Evolutionary conservation across 2,113 vertebrate genomes (phyloP).

Genomic region (Deroptyus accipitrinus): DNA sequence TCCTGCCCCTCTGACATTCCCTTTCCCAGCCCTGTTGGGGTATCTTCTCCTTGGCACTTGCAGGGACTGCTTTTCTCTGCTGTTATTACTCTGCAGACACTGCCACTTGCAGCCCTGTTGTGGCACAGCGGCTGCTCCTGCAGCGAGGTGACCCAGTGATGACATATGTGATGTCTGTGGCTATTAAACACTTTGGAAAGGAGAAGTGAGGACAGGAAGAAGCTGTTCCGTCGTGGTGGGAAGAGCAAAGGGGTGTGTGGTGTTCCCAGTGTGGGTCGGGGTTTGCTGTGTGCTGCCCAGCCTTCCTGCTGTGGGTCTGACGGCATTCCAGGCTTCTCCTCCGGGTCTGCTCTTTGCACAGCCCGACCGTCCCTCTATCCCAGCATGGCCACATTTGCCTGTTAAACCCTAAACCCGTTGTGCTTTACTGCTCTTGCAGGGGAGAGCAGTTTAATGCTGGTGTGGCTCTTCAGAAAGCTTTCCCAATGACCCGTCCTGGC

Average conservation of each 20-base stretch:
- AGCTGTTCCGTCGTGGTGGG: rapidly evolving
- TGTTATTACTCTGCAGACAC: not conserved
- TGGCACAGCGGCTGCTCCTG: conserved; percentile 8
- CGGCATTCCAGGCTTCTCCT: not conserved
- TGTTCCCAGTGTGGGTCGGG: too few species aligned
- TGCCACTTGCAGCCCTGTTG: conserved; percentile 16
- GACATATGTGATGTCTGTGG: not conserved
- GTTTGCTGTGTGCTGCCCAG: not conserved
- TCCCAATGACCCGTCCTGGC: not conserved
- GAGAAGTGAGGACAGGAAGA: not conserved
- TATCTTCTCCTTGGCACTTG: rapidly evolving
- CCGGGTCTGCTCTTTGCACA: not conserved
- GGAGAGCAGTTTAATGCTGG: not conserved
- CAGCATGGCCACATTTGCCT: not conserved
- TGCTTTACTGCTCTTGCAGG: not conserved
- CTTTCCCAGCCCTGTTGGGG: rapidly evolving
- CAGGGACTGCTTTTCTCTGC: not conserved
- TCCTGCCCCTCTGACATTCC: not conserved
- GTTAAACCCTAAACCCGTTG: not conserved
- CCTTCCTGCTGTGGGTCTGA: not conserved
- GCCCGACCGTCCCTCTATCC: not conserved
- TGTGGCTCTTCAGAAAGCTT: not conserved
- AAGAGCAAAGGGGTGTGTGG: not conserved
- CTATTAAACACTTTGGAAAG: not conserved
- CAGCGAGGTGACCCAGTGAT: not conserved